Percentiles rank a stretch among this genome's conserved stretches.
phyloP scores from a whole-genome alignment of 2,797 vertebrate species.

The Enteromius unitaeniatus region DNA sequence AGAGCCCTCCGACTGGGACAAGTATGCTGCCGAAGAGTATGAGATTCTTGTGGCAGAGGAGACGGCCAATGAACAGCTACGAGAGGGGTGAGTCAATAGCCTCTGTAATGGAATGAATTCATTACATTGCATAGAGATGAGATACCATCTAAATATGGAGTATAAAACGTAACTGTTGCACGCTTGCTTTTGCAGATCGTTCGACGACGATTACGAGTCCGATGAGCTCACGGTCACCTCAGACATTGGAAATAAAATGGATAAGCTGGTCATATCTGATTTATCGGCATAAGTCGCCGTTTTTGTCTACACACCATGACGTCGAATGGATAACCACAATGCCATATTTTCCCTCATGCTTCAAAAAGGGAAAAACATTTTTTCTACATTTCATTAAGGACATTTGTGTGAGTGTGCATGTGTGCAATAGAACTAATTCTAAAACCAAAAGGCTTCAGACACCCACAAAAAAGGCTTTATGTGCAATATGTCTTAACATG shows the following conservation, averaged over 20 bases:
- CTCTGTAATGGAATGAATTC: slow-evolving; percentile 11
- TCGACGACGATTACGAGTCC: slow-evolving; percentile 94
- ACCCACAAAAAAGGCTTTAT: slow-evolving; percentile 63
- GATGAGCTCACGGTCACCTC: slow-evolving; percentile 87
- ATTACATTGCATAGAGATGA: slow-evolving; percentile 1
- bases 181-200: slow-evolving; percentile 83
- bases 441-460: slow-evolving; percentile 57
- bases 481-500: slow-evolving; percentile 73
- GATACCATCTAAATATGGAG: background rate
- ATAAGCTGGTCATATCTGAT: slow-evolving; percentile 89
- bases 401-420: slow-evolving; percentile 55
- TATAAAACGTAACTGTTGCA: background rate
- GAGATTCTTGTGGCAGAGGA: slow-evolving; percentile 98
- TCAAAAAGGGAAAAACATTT: slow-evolving; percentile 65
- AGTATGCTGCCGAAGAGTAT: slow-evolving; percentile 96
- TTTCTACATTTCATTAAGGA: slow-evolving; percentile 74
- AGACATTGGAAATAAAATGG: slow-evolving; percentile 92
- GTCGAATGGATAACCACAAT: slow-evolving; percentile 37
- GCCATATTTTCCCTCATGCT: slow-evolving; percentile 59
- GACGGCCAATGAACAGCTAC: slow-evolving; percentile 92
- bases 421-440: slow-evolving; percentile 74
- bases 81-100: slow-evolving; percentile 85
- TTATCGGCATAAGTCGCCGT: slow-evolving; percentile 79
- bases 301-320: slow-evolving; percentile 51
- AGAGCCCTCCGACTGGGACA: slow-evolving; percentile 98